Evolutionary conservation across 2,113 vertebrate species (phyloP), one percentile per base, ranked within the genome.

Genomic region (Machaerirhynchus nigripectus): DNA sequence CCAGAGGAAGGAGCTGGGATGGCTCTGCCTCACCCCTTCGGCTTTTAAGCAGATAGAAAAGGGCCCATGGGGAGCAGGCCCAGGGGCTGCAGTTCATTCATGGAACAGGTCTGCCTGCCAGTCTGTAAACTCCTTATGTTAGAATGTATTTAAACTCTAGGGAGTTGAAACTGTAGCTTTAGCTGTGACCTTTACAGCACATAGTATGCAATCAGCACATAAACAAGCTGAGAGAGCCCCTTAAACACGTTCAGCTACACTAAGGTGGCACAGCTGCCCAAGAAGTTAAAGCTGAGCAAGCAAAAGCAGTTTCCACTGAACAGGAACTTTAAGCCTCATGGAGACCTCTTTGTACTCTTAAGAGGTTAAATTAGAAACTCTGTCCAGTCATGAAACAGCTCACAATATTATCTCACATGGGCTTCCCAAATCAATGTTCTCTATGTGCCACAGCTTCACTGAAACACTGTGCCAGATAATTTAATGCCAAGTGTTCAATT

Each of bases 241-340:
- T 82, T 47, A 60, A 75, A 75, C 78, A 76, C 1, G 2, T 33
- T 87, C 40, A 61, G 89, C 73, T 81, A 35, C 83, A 67, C 39
- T 11, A 24, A 60, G 64, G 89, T 28, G 63, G 47, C 83, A 70
- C 89, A 90, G 89, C 89, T 95, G 89, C 69, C 76, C 17, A 14
- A 40, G 73, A 60, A 91, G 65, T 22, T 89, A 82, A 89, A 89
- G 91, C 95, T 96, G 89, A 95, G 53, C 78, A 89, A 93, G 91
- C 78, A 93, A 27, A 89, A 93, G 74, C 18, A 85, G 35, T 26
- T 74, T 30, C 47, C 78, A 61, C 5, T 37, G n/a, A 60, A 60
- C 10, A 8, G 53, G 70, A 95, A 83, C 74, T 75, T 61, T 19
- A 75, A 79, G 84, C 49, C 77, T 90, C 53, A 15, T 0, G 22